Conservation (phyloP, 2,797 vertebrate species). For the Capromys pilorides region DNA sequence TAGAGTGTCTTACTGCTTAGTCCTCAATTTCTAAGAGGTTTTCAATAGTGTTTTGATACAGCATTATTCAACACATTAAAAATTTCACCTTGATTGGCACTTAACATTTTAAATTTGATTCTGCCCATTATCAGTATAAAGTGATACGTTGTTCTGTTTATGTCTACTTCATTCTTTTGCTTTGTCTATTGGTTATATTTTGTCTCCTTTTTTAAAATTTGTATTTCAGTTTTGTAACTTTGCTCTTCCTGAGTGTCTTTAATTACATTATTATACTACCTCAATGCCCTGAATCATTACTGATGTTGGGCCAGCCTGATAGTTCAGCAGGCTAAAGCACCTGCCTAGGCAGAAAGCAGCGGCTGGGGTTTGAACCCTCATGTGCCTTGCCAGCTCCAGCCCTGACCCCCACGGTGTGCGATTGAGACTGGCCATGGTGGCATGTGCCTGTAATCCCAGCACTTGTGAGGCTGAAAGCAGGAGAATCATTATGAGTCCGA, state of each 20-base stretch:
- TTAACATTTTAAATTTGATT: neutral
- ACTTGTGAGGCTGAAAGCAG: no score
- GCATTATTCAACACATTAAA: neutral
- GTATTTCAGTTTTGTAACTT: conserved; percentile 29
- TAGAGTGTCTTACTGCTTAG: neutral
- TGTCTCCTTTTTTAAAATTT: conserved; percentile 3
- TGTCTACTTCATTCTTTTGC: neutral
- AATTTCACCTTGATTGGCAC: neutral
- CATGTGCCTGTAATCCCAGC: no score
- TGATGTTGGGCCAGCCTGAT: neutral
- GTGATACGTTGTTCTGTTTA: conserved; percentile 23
- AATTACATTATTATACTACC: neutral
- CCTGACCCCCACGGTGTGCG: no score
- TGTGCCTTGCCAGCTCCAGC: no score
- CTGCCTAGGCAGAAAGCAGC: no score
- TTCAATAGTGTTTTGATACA: neutral
- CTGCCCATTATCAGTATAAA: conserved; percentile 18
- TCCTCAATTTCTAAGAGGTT: neutral
- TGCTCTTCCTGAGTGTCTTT: neutral
- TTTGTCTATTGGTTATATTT: conserved; percentile 17
- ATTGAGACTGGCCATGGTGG: no score
- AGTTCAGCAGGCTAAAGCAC: no score
- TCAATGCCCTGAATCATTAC: neutral
- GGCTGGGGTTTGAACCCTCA: no score
- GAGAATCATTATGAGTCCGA: no score